Percentiles rank a stretch among this genome's conserved stretches.
Evolutionary conservation across 2,113 vertebrate species (phyloP).

Genomic region (Limnothrissa miodon): DNA sequence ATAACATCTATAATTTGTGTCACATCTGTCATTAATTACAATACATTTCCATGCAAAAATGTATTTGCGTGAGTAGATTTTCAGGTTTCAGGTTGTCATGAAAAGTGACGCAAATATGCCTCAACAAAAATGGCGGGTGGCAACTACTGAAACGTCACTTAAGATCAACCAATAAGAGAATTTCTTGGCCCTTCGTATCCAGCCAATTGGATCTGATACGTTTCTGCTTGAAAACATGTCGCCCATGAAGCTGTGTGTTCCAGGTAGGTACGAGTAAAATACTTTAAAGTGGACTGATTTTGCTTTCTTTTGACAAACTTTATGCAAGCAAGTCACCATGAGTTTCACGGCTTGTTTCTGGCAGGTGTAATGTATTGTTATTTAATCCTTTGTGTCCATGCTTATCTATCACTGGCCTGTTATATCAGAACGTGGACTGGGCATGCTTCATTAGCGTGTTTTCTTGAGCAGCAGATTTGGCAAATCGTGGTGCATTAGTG

Average conservation of each 20-base stretch:
- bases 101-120: constrained; percentile 29
- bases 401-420: background rate
- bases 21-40: background rate
- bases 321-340: no score
- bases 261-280: constrained; percentile 60
- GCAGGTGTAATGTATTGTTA: background rate
- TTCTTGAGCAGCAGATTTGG: background rate
- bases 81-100: no score
- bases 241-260: constrained; percentile 78
- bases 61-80: no score
- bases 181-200: background rate
- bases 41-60: no score
- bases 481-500: background rate
- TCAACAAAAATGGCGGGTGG: constrained; percentile 61
- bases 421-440: background rate
- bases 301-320: background rate
- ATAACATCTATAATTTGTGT: background rate
- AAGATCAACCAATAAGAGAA: constrained; percentile 56
- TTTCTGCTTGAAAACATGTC: constrained; percentile 73
- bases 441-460: background rate
- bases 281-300: background rate
- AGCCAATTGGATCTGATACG: constrained; percentile 51
- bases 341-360: background rate
- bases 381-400: background rate
- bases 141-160: background rate